Evolutionary conservation across 2,113 vertebrate genomes (phyloP), one percentile per base, ranked within the genome.

Genomic region (Cryptoleucopteryx plumbea): DNA sequence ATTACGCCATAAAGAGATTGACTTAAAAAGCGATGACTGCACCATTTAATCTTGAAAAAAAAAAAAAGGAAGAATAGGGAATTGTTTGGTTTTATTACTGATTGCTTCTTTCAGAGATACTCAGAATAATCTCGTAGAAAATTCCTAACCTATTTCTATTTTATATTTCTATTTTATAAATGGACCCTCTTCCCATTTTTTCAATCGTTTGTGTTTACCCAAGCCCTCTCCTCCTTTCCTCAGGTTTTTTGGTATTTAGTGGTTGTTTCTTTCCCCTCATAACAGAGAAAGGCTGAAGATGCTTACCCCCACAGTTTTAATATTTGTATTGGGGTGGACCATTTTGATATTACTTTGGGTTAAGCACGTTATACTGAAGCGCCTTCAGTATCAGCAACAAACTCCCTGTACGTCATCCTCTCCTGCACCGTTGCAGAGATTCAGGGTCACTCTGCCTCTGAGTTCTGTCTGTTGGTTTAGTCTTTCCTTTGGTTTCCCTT

Each of bases 221-320:
- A 82, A 50, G 36, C 8, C 11, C 8, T 36, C 13, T 67, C 23
- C 22, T 65, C 11, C 23, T 55, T 81, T 71, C 25, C 13, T 27
- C 3, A 2, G 3, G 0, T 45, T 32, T n/a, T 81, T 63, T 42
- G 3, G 34, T 83, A 38, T 61, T 59, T 32, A 25, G 5, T 4
- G 13, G 6, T 3, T 4, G 0, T 3, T 20, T 65, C 45, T 47
- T 38, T 4, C 5, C 11, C 16, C 9, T 78, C 6, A 1, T 86
- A 82, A 45, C 20, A 62, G 21, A n/a, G 21, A 42, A 86, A 82
- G 34, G 25, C 32, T 43, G 42, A 55, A 48, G 42, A 73, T 19
- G 8, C 21, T 27, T 85, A 26, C 32, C 12, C n/a, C 40, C 14
- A 42, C 40, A 61, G n/a, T 34, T 75, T 43, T 43, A 47, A 31